Evolutionary conservation across 2,797 vertebrate species (phyloP).

Genomic region (Platyrinchus mystaceus): DNA sequence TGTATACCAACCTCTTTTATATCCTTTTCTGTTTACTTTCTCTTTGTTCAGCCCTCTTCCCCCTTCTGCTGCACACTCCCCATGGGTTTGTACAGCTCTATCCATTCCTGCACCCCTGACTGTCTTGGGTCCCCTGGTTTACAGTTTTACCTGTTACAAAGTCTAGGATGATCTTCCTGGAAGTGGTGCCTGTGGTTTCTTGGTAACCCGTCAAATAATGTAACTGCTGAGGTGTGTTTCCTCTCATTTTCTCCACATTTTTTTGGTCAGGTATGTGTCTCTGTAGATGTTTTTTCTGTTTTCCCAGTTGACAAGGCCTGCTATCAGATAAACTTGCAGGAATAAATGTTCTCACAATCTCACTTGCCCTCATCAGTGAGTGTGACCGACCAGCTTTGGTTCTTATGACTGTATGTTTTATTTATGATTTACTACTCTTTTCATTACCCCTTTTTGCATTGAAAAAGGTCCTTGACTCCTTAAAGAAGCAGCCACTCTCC

Average conservation of each 20-base stretch:
- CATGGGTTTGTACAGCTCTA: background rate
- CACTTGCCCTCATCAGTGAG: background rate
- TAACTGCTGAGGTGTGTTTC: background rate
- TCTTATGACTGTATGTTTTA: background rate
- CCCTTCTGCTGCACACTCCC: background rate
- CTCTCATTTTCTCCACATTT: background rate
- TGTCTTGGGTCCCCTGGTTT: background rate
- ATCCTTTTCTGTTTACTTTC: background rate
- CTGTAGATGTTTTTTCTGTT: background rate
- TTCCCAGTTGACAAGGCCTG: background rate
- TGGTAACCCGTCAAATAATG: background rate
- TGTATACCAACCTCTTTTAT: background rate
- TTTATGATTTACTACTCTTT: background rate
- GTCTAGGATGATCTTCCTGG: background rate
- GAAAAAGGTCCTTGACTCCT: background rate
- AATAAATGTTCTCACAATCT: background rate
- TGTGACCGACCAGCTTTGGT: background rate
- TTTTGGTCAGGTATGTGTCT: background rate
- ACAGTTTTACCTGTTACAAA: background rate
- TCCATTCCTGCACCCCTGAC: background rate
- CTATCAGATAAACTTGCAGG: background rate
- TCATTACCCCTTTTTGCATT: background rate
- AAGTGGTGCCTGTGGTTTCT: background rate
- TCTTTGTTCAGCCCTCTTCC: background rate
- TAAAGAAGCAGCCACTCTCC: background rate